Conservation (phyloP, 1,140 invertebrate species). For the Drosophila tsacasi region DNA sequence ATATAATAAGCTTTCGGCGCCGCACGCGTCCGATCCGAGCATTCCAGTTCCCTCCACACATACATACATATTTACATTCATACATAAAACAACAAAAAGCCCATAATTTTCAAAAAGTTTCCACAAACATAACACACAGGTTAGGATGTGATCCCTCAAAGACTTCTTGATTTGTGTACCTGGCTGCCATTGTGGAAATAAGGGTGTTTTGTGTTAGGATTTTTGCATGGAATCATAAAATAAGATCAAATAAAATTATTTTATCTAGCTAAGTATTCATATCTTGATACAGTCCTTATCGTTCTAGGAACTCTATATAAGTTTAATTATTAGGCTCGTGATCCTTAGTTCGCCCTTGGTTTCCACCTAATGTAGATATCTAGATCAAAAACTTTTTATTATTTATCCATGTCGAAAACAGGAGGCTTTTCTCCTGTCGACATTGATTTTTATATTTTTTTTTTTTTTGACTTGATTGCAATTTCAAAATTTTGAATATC, state of each 20-base stretch:
- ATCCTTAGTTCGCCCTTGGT: no score
- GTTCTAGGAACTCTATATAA: not conserved
- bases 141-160: not conserved
- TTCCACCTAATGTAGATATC: not conserved
- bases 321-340: not conserved
- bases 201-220: not conserved
- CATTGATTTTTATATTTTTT: not conserved
- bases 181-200: not conserved
- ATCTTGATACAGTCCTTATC: not conserved
- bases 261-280: not conserved
- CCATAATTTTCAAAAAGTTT: conserved; percentile 37
- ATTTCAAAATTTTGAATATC: not conserved
- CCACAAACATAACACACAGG: conserved; percentile 29
- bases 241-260: not conserved
- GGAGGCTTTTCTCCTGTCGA: not conserved
- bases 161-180: not conserved
- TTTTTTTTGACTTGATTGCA: not conserved
- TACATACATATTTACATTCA: not conserved
- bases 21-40: conserved; percentile 22
- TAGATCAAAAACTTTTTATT: not conserved
- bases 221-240: no score
- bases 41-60: conserved; percentile 2
- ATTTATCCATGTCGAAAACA: not conserved
- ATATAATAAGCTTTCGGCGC: conserved; percentile 21
- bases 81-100: not conserved